Conservation (phyloP, 1,140 invertebrate genomes). For the Leucophenga varia region DNA sequence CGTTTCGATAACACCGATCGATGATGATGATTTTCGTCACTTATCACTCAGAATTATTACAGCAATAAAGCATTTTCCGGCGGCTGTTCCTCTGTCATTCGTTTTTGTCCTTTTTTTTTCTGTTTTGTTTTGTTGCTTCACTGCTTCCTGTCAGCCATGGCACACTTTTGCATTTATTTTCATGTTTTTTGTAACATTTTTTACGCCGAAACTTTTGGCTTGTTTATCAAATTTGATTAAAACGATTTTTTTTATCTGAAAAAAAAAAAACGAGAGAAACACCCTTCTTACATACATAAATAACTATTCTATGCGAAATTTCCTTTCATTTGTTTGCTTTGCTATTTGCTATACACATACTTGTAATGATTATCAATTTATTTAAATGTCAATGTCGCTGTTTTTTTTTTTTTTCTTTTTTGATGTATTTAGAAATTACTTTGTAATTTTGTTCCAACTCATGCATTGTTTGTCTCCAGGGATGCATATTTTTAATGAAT, state of each 20-base stretch:
- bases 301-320: too few species aligned
- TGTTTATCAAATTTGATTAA: constrained; percentile 53
- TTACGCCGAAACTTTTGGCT: constrained; percentile 14
- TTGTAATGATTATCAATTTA: constrained; percentile 46
- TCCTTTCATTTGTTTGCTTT: constrained; percentile 35
- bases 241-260: constrained; percentile 49
- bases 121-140: too few species aligned
- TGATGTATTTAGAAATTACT: too few species aligned
- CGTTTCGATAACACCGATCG: too few species aligned
- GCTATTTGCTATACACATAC: constrained; percentile 1
- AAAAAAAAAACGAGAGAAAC: too few species aligned
- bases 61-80: constrained; percentile 51
- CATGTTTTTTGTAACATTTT: constrained; percentile 21
- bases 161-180: constrained; percentile 48
- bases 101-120: too few species aligned
- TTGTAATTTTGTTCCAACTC: too few species aligned
- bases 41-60: constrained; percentile 54
- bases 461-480: too few species aligned
- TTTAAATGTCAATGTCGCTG: constrained; percentile 47
- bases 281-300: too few species aligned
- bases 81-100: constrained; percentile 15
- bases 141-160: constrained; percentile 36
- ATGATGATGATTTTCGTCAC: constrained; percentile 34
- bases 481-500: too few species aligned
- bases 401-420: too few species aligned